These are phyloP conservation scores for Scopus umbretta DNA, from an alignment of 2,113 vertebrate species.

Conservation along the genomic window DNA sequence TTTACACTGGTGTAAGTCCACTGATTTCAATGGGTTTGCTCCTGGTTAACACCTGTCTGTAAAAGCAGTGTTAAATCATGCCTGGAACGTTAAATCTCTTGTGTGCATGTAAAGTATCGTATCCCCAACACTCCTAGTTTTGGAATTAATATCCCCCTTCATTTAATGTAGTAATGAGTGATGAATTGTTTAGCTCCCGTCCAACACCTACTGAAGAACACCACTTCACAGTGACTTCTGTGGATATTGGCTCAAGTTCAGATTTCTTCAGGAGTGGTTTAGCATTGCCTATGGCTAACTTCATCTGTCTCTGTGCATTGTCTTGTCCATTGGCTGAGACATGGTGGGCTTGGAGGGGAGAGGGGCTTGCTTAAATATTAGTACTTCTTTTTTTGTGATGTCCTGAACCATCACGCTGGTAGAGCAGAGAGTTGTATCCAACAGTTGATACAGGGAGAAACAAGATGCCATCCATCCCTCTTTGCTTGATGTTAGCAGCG, in stretches of 20 bases:
- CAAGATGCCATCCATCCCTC: neutral
- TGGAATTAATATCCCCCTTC: neutral
- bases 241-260: neutral
- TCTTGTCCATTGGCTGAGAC: neutral
- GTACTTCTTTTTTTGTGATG: neutral
- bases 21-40: no score
- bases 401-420: neutral
- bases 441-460: neutral
- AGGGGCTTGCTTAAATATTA: neutral
- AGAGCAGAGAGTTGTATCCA: neutral
- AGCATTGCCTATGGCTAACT: neutral
- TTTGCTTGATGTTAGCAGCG: neutral
- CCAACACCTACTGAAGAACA: neutral
- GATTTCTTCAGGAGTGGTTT: neutral
- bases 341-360: neutral
- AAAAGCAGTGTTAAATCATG: neutral
- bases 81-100: neutral
- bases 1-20: no score
- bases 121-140: neutral
- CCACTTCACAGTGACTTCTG: neutral
- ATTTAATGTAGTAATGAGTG: neutral
- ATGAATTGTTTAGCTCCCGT: neutral
- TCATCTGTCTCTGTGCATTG: neutral
- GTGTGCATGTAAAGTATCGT: neutral
- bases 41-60: no score